These are phyloP conservation scores for Amblyopsis hoosieri DNA, from an alignment of 2,797 vertebrate species.

Conservation along the genomic window DNA sequence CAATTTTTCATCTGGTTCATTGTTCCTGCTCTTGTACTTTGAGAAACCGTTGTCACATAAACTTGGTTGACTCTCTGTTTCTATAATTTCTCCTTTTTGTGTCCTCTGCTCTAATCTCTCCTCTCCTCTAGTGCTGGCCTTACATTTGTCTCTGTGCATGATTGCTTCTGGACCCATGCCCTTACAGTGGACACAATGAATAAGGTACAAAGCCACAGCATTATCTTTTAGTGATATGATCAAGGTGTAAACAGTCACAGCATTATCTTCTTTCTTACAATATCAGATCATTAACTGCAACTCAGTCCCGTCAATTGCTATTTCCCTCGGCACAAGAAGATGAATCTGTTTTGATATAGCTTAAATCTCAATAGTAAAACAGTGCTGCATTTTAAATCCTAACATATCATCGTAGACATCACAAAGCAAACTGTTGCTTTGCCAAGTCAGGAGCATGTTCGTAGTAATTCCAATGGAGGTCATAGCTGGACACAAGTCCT, in stretches of 20 bases:
- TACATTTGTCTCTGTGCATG: conserved; percentile 95
- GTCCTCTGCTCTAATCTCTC: background rate
- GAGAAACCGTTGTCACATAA: background rate
- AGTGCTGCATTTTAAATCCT: too few species aligned
- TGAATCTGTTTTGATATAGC: too few species aligned
- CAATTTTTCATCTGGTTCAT: background rate
- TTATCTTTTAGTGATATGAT: background rate
- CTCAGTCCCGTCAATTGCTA: background rate
- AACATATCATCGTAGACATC: too few species aligned
- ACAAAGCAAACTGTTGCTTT: too few species aligned
- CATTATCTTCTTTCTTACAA: background rate
- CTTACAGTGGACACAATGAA: conserved; percentile 91
- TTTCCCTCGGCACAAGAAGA: too few species aligned
- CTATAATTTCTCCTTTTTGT: background rate
- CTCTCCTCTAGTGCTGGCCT: conserved; percentile 81
- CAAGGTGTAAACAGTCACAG: conserved; percentile 60
- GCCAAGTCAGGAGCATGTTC: too few species aligned
- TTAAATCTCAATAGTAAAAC: too few species aligned
- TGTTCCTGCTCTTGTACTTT: background rate
- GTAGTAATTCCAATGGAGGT: too few species aligned
- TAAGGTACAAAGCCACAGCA: conserved; percentile 74
- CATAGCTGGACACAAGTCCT: too few species aligned
- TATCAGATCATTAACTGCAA: background rate
- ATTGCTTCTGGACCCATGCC: conserved; percentile 98
- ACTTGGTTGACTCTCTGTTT: background rate